phyloP scores from a whole-genome alignment of 2,113 vertebrate genomes.

The Eira barbara region DNA sequence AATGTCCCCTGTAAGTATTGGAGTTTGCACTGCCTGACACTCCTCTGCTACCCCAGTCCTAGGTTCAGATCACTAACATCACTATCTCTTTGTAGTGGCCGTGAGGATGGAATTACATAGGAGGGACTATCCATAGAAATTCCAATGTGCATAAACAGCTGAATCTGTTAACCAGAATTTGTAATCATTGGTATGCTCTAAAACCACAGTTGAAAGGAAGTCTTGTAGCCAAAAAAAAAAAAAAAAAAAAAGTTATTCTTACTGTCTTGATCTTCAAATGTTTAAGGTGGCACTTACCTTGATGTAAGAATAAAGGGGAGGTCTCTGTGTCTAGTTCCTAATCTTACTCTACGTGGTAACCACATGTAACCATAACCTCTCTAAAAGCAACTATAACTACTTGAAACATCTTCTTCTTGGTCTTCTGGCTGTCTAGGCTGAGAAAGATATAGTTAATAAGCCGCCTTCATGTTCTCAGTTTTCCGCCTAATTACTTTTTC shows the following conservation, averaged over 20 bases:
- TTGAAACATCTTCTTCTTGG: not conserved
- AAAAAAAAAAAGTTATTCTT: not conserved
- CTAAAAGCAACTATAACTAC: not conserved
- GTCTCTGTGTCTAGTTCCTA: not conserved
- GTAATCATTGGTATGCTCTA: not conserved
- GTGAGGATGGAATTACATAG: not conserved
- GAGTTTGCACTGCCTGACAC: too few relatives aligned
- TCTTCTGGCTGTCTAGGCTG: not conserved
- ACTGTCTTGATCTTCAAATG: not conserved
- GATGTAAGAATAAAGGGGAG: not conserved
- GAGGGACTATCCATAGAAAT: not conserved
- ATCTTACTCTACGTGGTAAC: not conserved
- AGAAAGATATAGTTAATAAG: not conserved
- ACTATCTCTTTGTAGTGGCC: not conserved
- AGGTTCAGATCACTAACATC: not conserved
- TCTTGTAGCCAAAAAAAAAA: not conserved
- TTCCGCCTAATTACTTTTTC: not conserved
- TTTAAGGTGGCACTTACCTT: not conserved
- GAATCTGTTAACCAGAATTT: not conserved
- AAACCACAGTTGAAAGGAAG: constrained; percentile 26
- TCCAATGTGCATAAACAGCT: not conserved
- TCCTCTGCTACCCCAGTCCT: not conserved
- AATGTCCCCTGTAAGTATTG: not conserved
- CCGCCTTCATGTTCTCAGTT: not conserved
- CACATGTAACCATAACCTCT: not conserved